Conservation (phyloP, 2,888 invertebrate species). For the Penaeus monodon region DNA sequence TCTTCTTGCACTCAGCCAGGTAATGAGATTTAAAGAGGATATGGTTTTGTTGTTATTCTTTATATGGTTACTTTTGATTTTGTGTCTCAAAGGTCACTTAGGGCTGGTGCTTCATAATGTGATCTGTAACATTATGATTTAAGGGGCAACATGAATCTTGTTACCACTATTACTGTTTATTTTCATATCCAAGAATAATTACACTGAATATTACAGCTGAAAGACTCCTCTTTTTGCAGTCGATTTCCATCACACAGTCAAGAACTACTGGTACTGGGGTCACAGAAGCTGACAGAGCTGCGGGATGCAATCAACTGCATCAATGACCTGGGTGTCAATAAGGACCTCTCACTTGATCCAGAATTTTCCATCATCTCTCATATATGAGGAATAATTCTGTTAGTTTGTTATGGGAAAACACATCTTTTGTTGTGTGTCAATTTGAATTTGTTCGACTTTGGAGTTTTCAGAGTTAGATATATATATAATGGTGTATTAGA, state of each 20-base stretch:
- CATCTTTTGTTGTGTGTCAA: no score
- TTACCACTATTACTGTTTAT: background rate
- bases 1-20: no score
- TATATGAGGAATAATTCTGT: constrained; percentile 39
- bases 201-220: background rate
- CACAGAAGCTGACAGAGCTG: constrained; percentile 55
- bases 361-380: background rate
- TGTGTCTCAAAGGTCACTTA: no score
- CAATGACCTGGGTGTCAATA: constrained; percentile 53
- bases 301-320: constrained; percentile 59
- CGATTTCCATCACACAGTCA: constrained; percentile 59
- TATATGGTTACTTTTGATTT: no score
- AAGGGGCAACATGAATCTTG: no score
- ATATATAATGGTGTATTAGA: no score
- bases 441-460: no score
- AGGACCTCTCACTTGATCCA: constrained; percentile 45
- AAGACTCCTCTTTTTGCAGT: constrained; percentile 27
- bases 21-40: no score
- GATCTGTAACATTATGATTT: no score
- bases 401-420: background rate
- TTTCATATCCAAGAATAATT: background rate
- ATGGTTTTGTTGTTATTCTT: no score
- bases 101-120: no score
- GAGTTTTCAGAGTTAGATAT: no score
- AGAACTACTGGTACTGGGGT: constrained; percentile 60